phyloP scores from a whole-genome alignment of 2,888 invertebrate species.

The Limenitis camilla region DNA sequence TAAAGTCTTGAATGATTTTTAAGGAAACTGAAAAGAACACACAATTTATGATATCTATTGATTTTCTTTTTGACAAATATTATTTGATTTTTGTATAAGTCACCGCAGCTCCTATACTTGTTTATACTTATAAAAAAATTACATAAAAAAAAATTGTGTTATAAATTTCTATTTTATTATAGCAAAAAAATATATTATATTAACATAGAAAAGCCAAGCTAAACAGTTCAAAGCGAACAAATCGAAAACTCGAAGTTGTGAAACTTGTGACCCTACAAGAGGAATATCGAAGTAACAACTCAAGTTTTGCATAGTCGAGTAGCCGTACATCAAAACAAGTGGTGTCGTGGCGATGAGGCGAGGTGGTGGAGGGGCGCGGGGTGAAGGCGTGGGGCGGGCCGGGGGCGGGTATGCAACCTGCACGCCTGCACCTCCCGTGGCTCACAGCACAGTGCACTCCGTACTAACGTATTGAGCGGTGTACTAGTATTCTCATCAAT shows the following conservation, averaged over 20 bases:
- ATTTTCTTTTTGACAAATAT: too few relatives aligned
- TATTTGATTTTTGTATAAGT: too few relatives aligned
- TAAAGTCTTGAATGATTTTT: too few relatives aligned
- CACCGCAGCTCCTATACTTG: too few relatives aligned
- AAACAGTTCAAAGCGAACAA: slow-evolving; percentile 13
- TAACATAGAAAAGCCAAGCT: neutral
- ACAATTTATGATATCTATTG: too few relatives aligned
- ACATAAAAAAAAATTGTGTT: too few relatives aligned
- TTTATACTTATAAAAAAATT: too few relatives aligned
- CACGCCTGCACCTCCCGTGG: slow-evolving; percentile 41
- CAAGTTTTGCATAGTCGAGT: slow-evolving; percentile 63
- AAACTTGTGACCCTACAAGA: slow-evolving; percentile 24
- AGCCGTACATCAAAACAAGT: slow-evolving; percentile 72
- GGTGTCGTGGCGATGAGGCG: slow-evolving; percentile 41
- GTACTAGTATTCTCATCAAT: neutral
- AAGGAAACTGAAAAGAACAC: too few relatives aligned
- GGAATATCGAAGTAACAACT: slow-evolving; percentile 29
- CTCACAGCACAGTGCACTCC: slow-evolving; percentile 45
- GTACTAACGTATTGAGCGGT: slow-evolving; percentile 16
- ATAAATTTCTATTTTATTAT: too few relatives aligned
- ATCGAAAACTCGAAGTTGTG: slow-evolving; percentile 15
- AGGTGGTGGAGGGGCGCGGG: slow-evolving; percentile 34
- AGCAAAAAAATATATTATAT: too few relatives aligned
- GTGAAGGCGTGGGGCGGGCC: slow-evolving; percentile 53
- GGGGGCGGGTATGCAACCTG: slow-evolving; percentile 59